Percentiles rank a stretch among this genome's conserved stretches.
These are phyloP conservation scores for Gnathonemus longibarbis DNA, from an alignment of 2,113 vertebrate species.

Conservation along the genomic window DNA sequence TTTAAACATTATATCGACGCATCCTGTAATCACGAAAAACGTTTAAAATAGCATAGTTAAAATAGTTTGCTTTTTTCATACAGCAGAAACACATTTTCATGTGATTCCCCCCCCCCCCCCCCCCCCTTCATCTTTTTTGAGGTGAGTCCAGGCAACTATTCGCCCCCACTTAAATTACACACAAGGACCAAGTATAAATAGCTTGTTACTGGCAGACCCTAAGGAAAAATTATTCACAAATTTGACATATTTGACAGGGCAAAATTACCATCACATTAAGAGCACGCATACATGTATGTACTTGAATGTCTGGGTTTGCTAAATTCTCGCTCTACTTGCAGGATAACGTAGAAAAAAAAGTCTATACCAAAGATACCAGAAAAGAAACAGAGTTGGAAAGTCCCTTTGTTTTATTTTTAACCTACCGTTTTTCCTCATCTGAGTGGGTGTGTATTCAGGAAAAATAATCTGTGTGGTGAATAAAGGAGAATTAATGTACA, in stretches of 20 bases:
- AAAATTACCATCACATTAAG: conserved; percentile 30
- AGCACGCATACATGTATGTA: conserved; percentile 25
- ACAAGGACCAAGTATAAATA: conserved; percentile 9
- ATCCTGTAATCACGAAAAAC: neutral
- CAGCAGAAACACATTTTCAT: neutral
- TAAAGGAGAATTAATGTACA: neutral
- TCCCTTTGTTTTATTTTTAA: neutral
- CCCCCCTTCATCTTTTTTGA: neutral
- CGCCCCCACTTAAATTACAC: conserved; percentile 19
- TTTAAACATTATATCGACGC: neutral
- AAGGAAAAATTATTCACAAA: conserved; percentile 27
- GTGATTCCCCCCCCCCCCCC: neutral
- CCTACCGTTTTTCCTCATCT: neutral
- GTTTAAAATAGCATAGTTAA: conserved; percentile 2
- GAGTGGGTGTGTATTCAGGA: neutral
- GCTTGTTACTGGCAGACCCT: conserved; percentile 18
- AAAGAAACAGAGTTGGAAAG: neutral
- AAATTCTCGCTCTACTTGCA: neutral
- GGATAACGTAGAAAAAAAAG: neutral
- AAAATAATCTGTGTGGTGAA: neutral
- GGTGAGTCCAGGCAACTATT: conserved; percentile 13
- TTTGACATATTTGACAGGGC: conserved; percentile 26
- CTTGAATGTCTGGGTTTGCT: conserved; percentile 24
- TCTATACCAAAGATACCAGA: neutral
- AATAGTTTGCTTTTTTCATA: neutral